phyloP scores from a whole-genome alignment of 1,140 invertebrate genomes.

The Colletes latitarsis region DNA sequence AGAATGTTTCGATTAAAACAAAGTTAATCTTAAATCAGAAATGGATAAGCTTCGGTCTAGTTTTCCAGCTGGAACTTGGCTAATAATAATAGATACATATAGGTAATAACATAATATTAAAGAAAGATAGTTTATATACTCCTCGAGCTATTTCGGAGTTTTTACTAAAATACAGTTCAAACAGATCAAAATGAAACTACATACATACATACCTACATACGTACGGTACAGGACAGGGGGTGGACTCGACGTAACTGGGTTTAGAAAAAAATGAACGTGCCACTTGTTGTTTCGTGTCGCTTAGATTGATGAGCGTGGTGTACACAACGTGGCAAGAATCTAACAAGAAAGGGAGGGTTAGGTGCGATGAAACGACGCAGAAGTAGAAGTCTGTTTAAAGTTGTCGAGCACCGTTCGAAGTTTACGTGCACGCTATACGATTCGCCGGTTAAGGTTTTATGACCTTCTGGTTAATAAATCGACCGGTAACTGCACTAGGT shows the following conservation, averaged over 20 bases:
- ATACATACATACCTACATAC: too few relatives aligned
- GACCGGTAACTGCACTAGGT: neutral
- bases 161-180: neutral
- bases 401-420: neutral
- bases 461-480: neutral
- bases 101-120: too few relatives aligned
- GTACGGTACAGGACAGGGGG: neutral
- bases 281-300: neutral
- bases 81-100: too few relatives aligned
- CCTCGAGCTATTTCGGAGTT: too few relatives aligned
- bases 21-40: too few relatives aligned
- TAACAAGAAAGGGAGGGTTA: neutral
- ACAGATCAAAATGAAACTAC: neutral
- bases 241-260: neutral
- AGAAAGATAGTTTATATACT: too few relatives aligned
- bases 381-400: neutral
- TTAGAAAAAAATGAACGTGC: neutral
- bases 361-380: neutral
- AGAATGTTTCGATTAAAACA: too few relatives aligned
- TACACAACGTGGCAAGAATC: neutral
- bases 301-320: neutral
- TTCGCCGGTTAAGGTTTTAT: neutral
- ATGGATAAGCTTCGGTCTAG: too few relatives aligned
- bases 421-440: constrained; percentile 1
- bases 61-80: too few relatives aligned